Base-by-base conservation (phyloP, 1,140 invertebrate species). In the Drosophila takahashii region DNA sequence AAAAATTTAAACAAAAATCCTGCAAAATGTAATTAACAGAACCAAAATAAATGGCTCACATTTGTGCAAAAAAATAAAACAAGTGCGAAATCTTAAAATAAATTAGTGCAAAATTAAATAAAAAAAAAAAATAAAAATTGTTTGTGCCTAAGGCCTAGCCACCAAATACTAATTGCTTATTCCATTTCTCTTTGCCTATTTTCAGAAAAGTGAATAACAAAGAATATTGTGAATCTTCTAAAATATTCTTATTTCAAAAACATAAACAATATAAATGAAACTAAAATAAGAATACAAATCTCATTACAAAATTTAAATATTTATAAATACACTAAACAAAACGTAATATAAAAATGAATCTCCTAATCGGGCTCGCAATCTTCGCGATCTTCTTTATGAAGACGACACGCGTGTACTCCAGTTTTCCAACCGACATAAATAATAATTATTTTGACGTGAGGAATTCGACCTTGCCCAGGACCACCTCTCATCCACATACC, bases 381-480 rank as follows among this genome's bases (percentile, higher is more conserved):
- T 15, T 53, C 9, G 26, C 16, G 5, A 22, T 58, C n/a, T 8
- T 16, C 18, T 26, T 32, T 18, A 5, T 9, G 27, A 7, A 39
- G 16, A 9, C 42, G 27, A 37, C 36, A 15, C 10, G 18, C n/a
- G 62, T 42, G 7, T 62, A 62, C 22, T 13, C 34, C 11, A 13
- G 13, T 16, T 64, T 18, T 29, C 18, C 59, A 27, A 34, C 32
- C 15, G 34, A 27, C 44, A 41, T 39, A 13, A 41, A 65, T 39
- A 9, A 37, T 22, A 70, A 69, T 70, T 32, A 70, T 6, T 34
- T 64, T 15, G 59, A 65, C 62, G 59, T 26, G 32, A 15, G 41
- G 16, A 66, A 66, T 65, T 36, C 34, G 59, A 64, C 59, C 62
- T 64, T 64, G 42, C 18, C 59, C 32, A 39, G 32, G 11, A 18